These are phyloP conservation scores for Heliconius nattereri DNA, from an alignment of 1,140 invertebrate genomes.

Conservation along the genomic window DNA sequence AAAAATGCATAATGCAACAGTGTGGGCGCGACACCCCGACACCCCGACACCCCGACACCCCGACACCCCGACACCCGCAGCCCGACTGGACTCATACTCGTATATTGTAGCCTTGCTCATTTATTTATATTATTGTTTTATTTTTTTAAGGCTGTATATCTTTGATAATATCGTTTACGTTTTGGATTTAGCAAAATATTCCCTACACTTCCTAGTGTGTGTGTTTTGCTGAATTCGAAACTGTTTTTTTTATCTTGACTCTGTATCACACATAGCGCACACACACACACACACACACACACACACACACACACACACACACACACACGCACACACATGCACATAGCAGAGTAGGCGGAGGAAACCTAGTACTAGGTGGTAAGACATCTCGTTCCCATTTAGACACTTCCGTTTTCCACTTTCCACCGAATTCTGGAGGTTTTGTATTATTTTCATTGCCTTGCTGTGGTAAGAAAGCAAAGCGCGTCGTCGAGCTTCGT, in stretches of 20 bases:
- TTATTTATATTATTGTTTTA: too few species aligned
- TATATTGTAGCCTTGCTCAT: background rate
- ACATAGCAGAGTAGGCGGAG: background rate
- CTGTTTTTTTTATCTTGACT: background rate
- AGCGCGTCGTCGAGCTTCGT: too few species aligned
- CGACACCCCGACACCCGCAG: background rate
- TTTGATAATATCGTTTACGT: too few species aligned
- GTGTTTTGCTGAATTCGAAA: too few species aligned
- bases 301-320: background rate
- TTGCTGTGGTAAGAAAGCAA: too few species aligned
- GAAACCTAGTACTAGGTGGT: background rate
- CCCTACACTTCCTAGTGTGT: too few species aligned
- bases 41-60: too few species aligned
- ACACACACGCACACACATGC: background rate
- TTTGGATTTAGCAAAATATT: too few species aligned
- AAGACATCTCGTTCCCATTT: background rate
- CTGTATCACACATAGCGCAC: background rate
- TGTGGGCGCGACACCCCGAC: background rate
- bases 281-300: background rate
- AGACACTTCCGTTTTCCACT: background rate
- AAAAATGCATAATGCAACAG: conserved; percentile 13
- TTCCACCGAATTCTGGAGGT: background rate
- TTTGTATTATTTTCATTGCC: background rate
- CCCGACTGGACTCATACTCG: background rate
- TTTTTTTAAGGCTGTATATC: too few species aligned